Conservation (phyloP, 2,113 vertebrate genomes). For the Tamias sibiricus region DNA sequence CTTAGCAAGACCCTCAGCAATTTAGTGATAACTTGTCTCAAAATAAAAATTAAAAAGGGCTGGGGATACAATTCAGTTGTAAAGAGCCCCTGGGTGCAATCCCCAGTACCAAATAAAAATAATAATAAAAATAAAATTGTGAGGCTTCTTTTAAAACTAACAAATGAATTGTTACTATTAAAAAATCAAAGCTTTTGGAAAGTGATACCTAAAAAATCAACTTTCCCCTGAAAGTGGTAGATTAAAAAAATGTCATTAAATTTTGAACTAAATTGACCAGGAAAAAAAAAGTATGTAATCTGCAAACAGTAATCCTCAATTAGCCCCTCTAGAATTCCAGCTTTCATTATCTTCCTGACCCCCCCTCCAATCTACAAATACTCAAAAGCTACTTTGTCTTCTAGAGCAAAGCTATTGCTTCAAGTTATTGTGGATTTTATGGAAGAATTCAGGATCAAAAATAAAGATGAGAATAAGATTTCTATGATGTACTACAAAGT, state of each 20-base stretch:
- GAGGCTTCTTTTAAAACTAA: background rate
- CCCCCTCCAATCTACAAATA: background rate
- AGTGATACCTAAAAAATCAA: conserved; percentile 28
- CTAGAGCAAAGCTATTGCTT: conserved; percentile 42
- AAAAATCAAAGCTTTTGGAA: conserved; percentile 1
- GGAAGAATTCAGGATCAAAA: conserved; percentile 36
- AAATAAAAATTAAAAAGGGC: no score
- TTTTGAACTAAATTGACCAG: background rate
- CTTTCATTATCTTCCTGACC: background rate
- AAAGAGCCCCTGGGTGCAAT: no score
- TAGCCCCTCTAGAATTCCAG: background rate
- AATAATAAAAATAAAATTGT: no score
- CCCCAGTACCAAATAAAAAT: no score
- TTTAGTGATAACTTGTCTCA: no score
- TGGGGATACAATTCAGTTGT: no score
- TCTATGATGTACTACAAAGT: background rate
- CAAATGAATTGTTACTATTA: background rate
- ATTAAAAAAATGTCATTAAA: conserved; percentile 1
- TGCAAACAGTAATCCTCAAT: conserved; percentile 15
- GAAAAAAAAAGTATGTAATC: background rate
- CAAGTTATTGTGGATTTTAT: conserved; percentile 41
- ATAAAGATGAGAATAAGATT: conserved; percentile 19
- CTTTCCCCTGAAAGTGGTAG: background rate
- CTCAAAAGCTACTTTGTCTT: conserved; percentile 35
- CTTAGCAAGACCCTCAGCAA: no score